Percentiles rank a stretch among this genome's conserved stretches.
phyloP scores from a whole-genome alignment of 2,113 vertebrate species.

The Corynorhinus townsendii region DNA sequence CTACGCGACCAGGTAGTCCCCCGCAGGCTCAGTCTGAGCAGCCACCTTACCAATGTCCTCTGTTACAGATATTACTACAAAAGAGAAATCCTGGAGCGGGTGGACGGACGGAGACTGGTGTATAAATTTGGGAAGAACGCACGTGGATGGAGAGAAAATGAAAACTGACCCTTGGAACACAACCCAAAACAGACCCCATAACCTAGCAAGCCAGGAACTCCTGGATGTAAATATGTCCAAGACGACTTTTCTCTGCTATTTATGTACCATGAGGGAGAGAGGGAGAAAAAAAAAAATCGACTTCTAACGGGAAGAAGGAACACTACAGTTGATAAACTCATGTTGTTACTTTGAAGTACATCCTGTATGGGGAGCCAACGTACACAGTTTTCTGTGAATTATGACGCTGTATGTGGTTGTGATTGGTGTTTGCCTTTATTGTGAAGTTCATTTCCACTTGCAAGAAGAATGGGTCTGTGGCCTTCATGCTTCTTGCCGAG shows the following conservation, averaged over 20 bases:
- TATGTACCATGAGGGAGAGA: slow-evolving; percentile 78
- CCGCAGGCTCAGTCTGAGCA: background rate
- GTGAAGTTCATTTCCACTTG: slow-evolving; percentile 74
- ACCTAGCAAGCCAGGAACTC: slow-evolving; percentile 34
- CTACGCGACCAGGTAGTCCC: accelerated
- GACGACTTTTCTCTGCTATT: slow-evolving; percentile 85
- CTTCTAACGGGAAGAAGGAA: slow-evolving; percentile 80
- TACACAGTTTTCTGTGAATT: slow-evolving; percentile 87
- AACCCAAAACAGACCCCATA: background rate
- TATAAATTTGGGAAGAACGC: slow-evolving; percentile 99
- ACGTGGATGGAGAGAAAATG: slow-evolving; percentile 94
- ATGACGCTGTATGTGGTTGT: slow-evolving; percentile 74
- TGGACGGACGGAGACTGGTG: slow-evolving; percentile 95
- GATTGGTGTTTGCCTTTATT: slow-evolving; percentile 75
- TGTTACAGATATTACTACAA: slow-evolving; percentile 97
- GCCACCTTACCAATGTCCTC: slow-evolving; percentile 12
- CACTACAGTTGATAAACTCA: slow-evolving; percentile 78
- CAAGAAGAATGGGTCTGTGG: slow-evolving; percentile 71
- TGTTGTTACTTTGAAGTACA: slow-evolving; percentile 83
- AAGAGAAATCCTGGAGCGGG: slow-evolving; percentile 95
- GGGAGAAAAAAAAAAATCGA: slow-evolving; percentile 56
- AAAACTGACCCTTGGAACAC: slow-evolving; percentile 81
- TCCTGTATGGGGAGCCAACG: slow-evolving; percentile 80
- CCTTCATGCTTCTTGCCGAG: slow-evolving; percentile 64
- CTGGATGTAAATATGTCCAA: slow-evolving; percentile 80